A percentile compares a stretch with the other conserved stretches of the same genome.
Conservation (phyloP, 2,888 invertebrate genomes). For the Oscheius onirici region DNA sequence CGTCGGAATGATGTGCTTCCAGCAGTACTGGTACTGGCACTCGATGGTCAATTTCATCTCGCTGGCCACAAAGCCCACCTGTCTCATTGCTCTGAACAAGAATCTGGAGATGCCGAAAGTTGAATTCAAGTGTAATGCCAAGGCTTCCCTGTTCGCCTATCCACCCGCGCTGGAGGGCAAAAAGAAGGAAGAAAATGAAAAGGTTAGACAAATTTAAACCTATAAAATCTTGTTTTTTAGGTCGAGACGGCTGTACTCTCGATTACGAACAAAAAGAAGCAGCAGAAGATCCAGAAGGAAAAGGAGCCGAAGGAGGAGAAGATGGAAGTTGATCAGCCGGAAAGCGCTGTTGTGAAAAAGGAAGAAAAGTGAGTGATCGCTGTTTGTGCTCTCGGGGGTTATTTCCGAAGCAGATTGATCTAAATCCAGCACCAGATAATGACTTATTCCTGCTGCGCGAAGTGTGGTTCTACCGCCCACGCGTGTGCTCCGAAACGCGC, state of each 20-base stretch:
- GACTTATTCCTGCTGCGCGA: slow-evolving; percentile 27
- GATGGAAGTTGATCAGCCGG: slow-evolving; percentile 43
- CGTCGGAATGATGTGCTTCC: slow-evolving; percentile 84
- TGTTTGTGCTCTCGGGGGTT: background rate
- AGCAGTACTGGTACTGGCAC: slow-evolving; percentile 84
- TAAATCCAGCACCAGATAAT: slow-evolving; percentile 24
- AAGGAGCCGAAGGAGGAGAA: slow-evolving; percentile 40
- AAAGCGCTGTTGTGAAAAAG: slow-evolving; percentile 5
- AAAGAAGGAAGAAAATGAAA: slow-evolving; percentile 95
- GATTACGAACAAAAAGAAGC: slow-evolving; percentile 92
- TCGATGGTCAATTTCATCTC: slow-evolving; percentile 94
- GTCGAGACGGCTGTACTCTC: slow-evolving; percentile 94
- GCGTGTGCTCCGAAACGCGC: background rate
- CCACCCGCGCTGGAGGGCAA: slow-evolving; percentile 96
- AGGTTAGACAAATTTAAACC: slow-evolving; percentile 74
- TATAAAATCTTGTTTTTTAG: slow-evolving; percentile 31
- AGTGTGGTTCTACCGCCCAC: slow-evolving; percentile 22
- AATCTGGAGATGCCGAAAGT: slow-evolving; percentile 84
- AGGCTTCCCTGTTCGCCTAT: slow-evolving; percentile 94
- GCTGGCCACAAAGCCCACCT: slow-evolving; percentile 93
- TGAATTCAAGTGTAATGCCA: slow-evolving; percentile 89
- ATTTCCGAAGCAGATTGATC: slow-evolving; percentile 2
- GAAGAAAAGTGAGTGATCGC: slow-evolving; percentile 14
- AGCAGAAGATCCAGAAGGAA: slow-evolving; percentile 75
- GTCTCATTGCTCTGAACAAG: slow-evolving; percentile 90